A percentile compares a stretch with the other conserved stretches of the same genome.
These are phyloP conservation scores for Gavia stellata DNA, from an alignment of 2,113 vertebrate genomes.

Conservation along the genomic window DNA sequence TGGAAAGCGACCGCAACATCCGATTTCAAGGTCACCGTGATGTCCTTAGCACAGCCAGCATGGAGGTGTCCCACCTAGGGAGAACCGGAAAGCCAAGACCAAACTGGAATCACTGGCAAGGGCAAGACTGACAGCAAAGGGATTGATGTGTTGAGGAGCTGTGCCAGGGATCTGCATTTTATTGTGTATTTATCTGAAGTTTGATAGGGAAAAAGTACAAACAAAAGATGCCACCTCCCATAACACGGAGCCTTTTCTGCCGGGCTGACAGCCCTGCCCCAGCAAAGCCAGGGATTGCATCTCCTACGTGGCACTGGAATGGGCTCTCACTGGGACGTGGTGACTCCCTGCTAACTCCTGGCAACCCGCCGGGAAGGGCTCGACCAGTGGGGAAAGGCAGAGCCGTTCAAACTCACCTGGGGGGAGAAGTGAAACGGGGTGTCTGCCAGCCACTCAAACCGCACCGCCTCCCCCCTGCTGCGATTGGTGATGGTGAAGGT, in stretches of 20 bases:
- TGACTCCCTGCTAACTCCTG: neutral
- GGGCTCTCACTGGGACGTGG: fast-evolving
- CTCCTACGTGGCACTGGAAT: fast-evolving
- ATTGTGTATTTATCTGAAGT: neutral
- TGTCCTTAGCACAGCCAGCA: slow-evolving; percentile 80
- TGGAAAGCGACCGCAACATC: slow-evolving; percentile 63
- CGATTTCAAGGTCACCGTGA: slow-evolving; percentile 78
- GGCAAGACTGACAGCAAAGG: neutral
- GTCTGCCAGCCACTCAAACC: slow-evolving; percentile 81
- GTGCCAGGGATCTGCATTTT: neutral
- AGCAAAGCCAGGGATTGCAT: neutral
- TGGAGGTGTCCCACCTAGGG: slow-evolving; percentile 87
- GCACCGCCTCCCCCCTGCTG: slow-evolving; percentile 67
- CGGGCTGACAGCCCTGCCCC: neutral
- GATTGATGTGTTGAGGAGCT: neutral
- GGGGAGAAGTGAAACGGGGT: slow-evolving; percentile 77
- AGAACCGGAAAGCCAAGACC: neutral
- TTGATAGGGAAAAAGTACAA: neutral
- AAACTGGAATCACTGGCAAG: neutral
- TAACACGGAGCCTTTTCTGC: neutral
- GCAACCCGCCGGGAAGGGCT: neutral
- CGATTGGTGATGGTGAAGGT: slow-evolving; percentile 85
- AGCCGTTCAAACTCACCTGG: slow-evolving; percentile 50
- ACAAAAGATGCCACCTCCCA: neutral
- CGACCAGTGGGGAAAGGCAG: neutral